Evolutionary conservation across 2,797 vertebrate species (phyloP).

Genomic region (Somateria mollissima): DNA sequence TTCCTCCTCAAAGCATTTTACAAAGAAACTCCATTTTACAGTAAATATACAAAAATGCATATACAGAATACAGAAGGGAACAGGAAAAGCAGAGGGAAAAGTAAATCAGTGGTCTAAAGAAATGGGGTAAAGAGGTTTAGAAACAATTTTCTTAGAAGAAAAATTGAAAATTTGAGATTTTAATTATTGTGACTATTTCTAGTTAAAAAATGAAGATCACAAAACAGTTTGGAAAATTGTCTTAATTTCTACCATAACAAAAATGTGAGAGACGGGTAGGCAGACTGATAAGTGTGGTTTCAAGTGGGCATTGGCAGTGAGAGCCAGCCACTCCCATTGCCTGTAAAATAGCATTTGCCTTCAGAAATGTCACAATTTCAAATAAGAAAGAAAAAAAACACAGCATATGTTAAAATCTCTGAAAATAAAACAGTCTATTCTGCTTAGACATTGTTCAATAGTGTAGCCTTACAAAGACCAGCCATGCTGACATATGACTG

Average conservation of each 20-base stretch:
- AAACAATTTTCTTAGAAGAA: not conserved
- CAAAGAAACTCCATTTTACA: slow-evolving; percentile 35
- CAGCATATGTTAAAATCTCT: not conserved
- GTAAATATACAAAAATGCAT: slow-evolving; percentile 11
- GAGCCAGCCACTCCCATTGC: not conserved
- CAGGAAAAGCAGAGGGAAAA: not conserved
- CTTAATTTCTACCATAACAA: not conserved
- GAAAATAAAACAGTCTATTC: not conserved
- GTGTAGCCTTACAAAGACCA: not conserved
- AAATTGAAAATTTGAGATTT: not conserved
- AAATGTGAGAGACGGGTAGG: not conserved
- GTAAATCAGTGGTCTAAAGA: not conserved
- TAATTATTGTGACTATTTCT: not conserved
- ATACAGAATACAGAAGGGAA: not conserved
- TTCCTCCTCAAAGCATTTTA: slow-evolving; percentile 54
- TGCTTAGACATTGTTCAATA: not conserved
- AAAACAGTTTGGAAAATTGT: not conserved
- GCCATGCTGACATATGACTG: not conserved
- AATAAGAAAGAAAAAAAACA: not conserved
- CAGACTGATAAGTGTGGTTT: not conserved
- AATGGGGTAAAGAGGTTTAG: not conserved
- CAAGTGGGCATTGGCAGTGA: not conserved
- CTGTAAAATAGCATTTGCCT: not conserved
- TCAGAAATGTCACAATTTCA: not conserved
- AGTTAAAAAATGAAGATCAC: not conserved